These are phyloP conservation scores for Festucalex cinctus DNA, from an alignment of 2,113 vertebrate species.

Conservation along the genomic window DNA sequence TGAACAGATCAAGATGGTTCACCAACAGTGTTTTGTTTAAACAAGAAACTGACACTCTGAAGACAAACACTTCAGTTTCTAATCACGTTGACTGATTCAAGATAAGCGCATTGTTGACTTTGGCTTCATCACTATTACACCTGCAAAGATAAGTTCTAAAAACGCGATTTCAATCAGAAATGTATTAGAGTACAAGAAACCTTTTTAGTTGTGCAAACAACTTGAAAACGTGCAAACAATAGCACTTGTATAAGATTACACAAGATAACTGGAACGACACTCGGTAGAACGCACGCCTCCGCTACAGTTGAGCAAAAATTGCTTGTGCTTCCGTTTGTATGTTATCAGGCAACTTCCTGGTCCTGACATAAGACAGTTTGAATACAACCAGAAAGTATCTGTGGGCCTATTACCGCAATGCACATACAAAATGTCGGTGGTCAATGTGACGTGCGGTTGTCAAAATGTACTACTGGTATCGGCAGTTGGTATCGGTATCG, in stretches of 20 bases:
- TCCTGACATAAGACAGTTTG: background rate
- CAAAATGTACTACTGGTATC: no score
- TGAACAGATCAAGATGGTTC: background rate
- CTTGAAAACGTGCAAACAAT: background rate
- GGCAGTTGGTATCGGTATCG: no score
- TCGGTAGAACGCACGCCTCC: background rate
- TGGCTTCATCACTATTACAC: constrained; percentile 2
- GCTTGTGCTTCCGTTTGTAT: background rate
- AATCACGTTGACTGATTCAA: constrained; percentile 12
- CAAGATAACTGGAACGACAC: background rate
- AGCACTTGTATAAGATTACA: background rate
- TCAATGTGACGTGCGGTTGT: no score
- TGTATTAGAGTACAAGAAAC: no score
- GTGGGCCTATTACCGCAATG: no score
- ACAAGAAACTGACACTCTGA: constrained; percentile 22
- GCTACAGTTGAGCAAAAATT: background rate
- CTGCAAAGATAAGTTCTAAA: background rate
- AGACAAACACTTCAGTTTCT: constrained; percentile 35
- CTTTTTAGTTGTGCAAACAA: background rate
- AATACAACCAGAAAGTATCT: no score
- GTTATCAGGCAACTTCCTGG: background rate
- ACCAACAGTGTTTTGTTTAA: constrained; percentile 13
- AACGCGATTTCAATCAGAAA: background rate
- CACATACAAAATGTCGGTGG: no score
- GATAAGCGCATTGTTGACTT: constrained; percentile 12